Base-by-base conservation (phyloP, 2,888 invertebrate genomes). In the Nomada lathburiana region DNA sequence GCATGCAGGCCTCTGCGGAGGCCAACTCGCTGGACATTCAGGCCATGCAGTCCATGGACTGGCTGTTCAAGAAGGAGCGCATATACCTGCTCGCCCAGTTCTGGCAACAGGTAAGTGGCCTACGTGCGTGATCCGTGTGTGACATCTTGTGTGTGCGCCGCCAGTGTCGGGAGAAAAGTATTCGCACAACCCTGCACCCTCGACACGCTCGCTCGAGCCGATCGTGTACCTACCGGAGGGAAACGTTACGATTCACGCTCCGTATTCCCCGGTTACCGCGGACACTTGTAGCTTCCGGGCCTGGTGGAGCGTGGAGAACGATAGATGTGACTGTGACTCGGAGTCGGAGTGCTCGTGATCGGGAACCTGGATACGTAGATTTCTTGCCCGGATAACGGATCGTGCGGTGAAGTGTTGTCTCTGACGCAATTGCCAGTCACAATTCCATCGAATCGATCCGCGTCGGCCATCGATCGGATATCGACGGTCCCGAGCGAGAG, bases 21-120 rank as follows among this genome's bases (percentile, higher is more conserved):
- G 96, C 96, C 95, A 96, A 96, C 93, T 97, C 97, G 95, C 97
- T 97, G 96, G 98, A 98, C 96, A 96, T 97, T 95, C 97, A 97
- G 96, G 97, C 97, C 95, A 97, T 98, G 96, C 98, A 98, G 96
- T 97, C 98, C 94, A 98, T 98, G 98, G 98, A 98, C 96, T 98
- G 98, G 98, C 96, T 98, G 94, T 98, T 98, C 96, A 98, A 98
- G 96, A 98, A 98, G 95, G 98, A 98, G 95, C 96, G 97, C 95
- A 98, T 98, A 95, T 98, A 98, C 95, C 96, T 98, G 94, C 96
- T 98, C 94, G 98, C 98, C 94, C 98, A 98, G 95, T 98, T 98
- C 95, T 98, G 98, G 98, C 98, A 98, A 97, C 98, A 98, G 98
- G 98, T 98, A 95, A 96, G 96, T 88, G 65, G 7, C 29, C 69